Conservation (phyloP, 2,797 vertebrate genomes). For the Notolepis coatsorum region DNA sequence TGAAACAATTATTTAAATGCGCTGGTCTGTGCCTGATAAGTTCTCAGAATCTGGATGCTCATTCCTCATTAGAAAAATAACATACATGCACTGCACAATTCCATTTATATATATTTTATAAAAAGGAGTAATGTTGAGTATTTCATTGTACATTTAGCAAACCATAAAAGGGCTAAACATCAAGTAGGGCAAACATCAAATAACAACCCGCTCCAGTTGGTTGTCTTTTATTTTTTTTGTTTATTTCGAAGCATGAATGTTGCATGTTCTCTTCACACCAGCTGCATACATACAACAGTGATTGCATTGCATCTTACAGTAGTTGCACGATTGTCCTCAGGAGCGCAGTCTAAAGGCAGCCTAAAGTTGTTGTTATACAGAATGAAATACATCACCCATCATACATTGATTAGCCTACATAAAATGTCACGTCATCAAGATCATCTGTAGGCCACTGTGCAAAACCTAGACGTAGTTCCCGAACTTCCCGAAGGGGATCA, state of each 20-base stretch:
- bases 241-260: slow-evolving; percentile 22
- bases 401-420: too few species aligned
- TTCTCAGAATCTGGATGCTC: slow-evolving; percentile 61
- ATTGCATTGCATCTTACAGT: too few species aligned
- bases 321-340: too few species aligned
- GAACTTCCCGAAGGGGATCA: too few species aligned
- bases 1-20: slow-evolving; percentile 86
- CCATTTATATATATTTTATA: slow-evolving; percentile 56
- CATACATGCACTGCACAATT: slow-evolving; percentile 54
- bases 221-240: slow-evolving; percentile 25
- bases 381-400: too few species aligned
- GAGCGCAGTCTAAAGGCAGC: too few species aligned
- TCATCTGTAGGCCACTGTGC: too few species aligned
- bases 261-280: neutral
- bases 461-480: too few species aligned
- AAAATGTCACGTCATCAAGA: too few species aligned
- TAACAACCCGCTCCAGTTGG: slow-evolving; percentile 24
- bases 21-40: slow-evolving; percentile 56
- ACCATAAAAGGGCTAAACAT: slow-evolving; percentile 53
- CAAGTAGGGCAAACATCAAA: slow-evolving; percentile 50
- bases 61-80: slow-evolving; percentile 78
- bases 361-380: too few species aligned
- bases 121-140: slow-evolving; percentile 58
- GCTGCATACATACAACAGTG: slow-evolving; percentile 13
- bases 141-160: slow-evolving; percentile 59